Conservation (phyloP, 2,113 vertebrate genomes). For the Caracal caracal region DNA sequence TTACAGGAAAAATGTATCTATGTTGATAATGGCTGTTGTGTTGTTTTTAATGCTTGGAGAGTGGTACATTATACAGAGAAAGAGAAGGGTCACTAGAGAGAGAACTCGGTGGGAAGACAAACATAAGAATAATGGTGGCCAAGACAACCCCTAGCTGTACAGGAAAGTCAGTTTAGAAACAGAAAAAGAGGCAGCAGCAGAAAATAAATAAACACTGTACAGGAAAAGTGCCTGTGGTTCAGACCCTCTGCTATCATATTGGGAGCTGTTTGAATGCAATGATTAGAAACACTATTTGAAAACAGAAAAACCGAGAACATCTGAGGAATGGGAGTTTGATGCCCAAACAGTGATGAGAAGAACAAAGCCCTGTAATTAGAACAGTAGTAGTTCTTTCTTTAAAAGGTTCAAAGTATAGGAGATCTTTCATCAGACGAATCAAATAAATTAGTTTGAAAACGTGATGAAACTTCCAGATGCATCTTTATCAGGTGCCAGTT, state of each 20-base stretch:
- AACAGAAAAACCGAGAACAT: not conserved
- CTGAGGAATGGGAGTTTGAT: not conserved
- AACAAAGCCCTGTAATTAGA: not conserved
- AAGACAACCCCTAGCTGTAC: not conserved
- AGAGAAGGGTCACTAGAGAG: not conserved
- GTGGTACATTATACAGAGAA: not conserved
- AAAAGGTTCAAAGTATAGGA: not conserved
- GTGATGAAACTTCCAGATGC: accelerated
- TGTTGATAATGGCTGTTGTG: not conserved
- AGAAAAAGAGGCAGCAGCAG: not conserved
- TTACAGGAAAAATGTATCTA: not conserved
- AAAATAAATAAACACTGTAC: not conserved
- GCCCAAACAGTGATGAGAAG: not conserved
- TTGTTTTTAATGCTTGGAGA: not conserved
- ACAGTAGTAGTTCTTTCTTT: not conserved
- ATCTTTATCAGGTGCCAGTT: not conserved
- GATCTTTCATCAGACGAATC: not conserved
- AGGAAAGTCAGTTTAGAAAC: not conserved
- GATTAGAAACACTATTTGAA: not conserved
- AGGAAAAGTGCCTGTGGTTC: not conserved
- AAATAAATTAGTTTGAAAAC: not conserved
- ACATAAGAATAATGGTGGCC: not conserved
- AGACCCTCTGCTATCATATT: not conserved
- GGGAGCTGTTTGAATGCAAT: not conserved
- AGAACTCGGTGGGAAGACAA: not conserved